phyloP scores from a whole-genome alignment of 2,888 invertebrate species.

The Scotopteryx bipunctaria region DNA sequence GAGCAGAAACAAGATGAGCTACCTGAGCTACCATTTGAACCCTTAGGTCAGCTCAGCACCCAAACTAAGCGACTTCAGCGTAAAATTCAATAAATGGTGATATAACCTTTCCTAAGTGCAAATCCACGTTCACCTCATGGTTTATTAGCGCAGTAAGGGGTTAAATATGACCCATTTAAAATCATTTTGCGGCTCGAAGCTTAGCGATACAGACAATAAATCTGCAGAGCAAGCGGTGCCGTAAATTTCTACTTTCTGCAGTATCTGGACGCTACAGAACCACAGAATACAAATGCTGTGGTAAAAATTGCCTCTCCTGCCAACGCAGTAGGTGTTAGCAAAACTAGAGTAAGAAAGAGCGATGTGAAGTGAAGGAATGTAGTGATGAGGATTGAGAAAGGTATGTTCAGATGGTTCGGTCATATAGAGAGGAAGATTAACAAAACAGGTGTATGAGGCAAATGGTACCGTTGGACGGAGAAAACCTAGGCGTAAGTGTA shows the following conservation, averaged over 20 bases:
- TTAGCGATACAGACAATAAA: constrained; percentile 56
- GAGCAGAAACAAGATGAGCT: too few species aligned
- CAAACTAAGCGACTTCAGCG: too few species aligned
- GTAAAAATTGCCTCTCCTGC: not conserved
- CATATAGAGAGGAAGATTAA: too few species aligned
- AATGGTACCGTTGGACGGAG: too few species aligned
- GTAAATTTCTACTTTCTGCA: constrained; percentile 67
- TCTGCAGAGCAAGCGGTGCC: constrained; percentile 50
- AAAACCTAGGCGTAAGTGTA: too few species aligned
- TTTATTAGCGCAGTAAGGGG: constrained; percentile 28
- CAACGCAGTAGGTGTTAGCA: too few species aligned
- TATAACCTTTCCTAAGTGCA: constrained; percentile 13
- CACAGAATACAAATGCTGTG: not conserved
- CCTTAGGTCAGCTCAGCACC: too few species aligned
- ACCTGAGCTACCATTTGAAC: too few species aligned
- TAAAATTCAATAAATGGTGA: not conserved
- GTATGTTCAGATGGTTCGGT: too few species aligned
- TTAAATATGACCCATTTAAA: constrained; percentile 55
- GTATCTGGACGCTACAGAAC: constrained; percentile 45
- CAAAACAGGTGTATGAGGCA: too few species aligned
- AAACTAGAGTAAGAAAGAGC: too few species aligned
- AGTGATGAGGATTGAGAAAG: too few species aligned
- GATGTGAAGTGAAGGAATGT: not conserved
- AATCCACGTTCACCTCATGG: constrained; percentile 25
- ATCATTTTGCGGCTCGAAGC: constrained; percentile 57